These are phyloP conservation scores for Antitype chi DNA, from an alignment of 2,888 invertebrate species.

Conservation along the genomic window DNA sequence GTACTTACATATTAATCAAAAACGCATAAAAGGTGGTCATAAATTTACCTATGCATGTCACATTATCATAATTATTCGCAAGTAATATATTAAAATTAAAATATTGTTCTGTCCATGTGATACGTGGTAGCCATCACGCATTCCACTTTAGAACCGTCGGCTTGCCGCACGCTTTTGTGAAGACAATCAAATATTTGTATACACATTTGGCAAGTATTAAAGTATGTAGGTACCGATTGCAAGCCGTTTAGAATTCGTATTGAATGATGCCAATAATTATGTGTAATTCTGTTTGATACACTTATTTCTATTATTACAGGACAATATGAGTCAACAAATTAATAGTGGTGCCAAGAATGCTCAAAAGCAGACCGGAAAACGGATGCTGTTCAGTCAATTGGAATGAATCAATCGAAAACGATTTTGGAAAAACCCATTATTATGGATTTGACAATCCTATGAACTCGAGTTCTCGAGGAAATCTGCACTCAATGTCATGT, in stretches of 20 bases:
- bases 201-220: conserved; percentile 60
- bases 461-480: not conserved
- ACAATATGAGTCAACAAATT: conserved; percentile 35
- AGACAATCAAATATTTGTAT: conserved; percentile 66
- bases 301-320: conserved; percentile 27
- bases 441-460: not conserved
- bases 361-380: conserved; percentile 44
- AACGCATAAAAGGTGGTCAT: conserved; percentile 24
- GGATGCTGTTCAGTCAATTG: conserved; percentile 30
- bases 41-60: conserved; percentile 22
- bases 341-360: conserved; percentile 14
- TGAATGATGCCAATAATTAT: conserved; percentile 31
- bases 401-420: conserved; percentile 3
- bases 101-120: conserved; percentile 42
- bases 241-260: conserved; percentile 25
- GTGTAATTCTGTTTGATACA: conserved; percentile 32
- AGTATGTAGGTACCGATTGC: conserved; percentile 51
- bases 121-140: conserved; percentile 61
- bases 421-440: conserved; percentile 38
- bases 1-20: not conserved
- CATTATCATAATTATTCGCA: conserved; percentile 38
- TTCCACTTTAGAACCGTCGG: conserved; percentile 34
- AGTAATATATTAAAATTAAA: conserved; percentile 47
- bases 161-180: conserved; percentile 39
- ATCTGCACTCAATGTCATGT: not conserved